A percentile compares a stretch with the other conserved stretches of the same genome.
Evolutionary conservation across 2,113 vertebrate genomes (phyloP).

Genomic region (Acinonyx jubatus): DNA sequence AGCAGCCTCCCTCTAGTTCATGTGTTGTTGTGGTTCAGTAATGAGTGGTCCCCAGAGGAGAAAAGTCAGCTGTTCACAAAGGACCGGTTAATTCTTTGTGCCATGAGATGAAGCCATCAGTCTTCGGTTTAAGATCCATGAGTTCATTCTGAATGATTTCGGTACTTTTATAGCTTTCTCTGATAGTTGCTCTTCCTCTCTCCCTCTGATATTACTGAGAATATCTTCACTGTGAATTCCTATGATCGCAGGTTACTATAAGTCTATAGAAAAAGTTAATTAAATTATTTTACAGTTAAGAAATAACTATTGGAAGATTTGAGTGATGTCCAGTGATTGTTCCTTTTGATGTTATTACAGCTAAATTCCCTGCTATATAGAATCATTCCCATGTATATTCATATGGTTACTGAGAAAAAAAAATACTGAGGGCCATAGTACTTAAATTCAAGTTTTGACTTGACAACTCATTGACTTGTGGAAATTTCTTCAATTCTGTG

Average conservation of each 20-base stretch:
- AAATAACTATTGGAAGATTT: not conserved
- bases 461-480: not conserved
- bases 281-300: not conserved
- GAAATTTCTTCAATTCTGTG: not conserved
- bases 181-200: not conserved
- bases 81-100: not conserved
- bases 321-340: not conserved
- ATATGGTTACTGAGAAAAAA: not conserved
- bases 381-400: not conserved
- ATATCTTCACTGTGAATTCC: not conserved
- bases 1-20: conserved; percentile 67
- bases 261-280: not conserved
- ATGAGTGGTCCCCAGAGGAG: not conserved
- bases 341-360: not conserved
- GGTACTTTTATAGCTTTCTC: not conserved
- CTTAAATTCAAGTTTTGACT: not conserved
- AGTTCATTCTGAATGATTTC: not conserved
- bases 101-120: not conserved
- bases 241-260: not conserved
- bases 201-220: not conserved
- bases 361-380: not conserved
- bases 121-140: not conserved
- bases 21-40: not conserved
- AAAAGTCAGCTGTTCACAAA: not conserved
- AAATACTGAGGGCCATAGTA: not conserved